These are phyloP conservation scores for Archegozetes longisetosus DNA, from an alignment of 1,140 invertebrate species.

Conservation along the genomic window DNA sequence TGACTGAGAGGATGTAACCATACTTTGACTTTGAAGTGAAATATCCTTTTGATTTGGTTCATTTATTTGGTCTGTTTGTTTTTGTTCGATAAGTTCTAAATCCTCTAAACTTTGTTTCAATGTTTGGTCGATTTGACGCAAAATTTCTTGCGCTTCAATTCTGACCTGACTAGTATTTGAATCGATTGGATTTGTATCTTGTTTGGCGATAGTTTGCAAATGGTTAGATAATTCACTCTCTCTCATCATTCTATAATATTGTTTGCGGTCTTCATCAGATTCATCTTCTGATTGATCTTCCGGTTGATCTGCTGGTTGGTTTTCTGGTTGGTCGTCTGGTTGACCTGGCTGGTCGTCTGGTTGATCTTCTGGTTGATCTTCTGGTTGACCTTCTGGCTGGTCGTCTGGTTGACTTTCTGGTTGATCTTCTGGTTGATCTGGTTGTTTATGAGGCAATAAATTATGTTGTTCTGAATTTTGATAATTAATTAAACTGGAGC, in stretches of 20 bases:
- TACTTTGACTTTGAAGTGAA: too few species aligned
- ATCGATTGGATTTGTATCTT: background rate
- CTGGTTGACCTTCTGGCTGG: too few species aligned
- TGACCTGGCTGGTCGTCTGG: background rate
- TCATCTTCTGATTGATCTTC: constrained; percentile 24
- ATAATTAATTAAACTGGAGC: too few species aligned
- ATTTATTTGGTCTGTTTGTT: background rate
- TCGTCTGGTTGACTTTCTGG: too few species aligned
- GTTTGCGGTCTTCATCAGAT: background rate
- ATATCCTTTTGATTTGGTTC: too few species aligned
- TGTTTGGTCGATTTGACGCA: background rate
- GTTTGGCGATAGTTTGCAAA: background rate
- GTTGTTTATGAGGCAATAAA: too few species aligned
- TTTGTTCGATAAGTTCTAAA: background rate
- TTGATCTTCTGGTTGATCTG: too few species aligned
- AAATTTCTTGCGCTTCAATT: background rate
- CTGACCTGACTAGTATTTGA: background rate
- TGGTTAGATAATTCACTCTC: background rate
- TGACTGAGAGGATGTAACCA: too few species aligned
- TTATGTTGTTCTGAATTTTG: too few species aligned
- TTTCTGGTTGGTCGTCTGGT: background rate
- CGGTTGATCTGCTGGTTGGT: constrained; percentile 24
- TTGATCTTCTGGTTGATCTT: constrained; percentile 14
- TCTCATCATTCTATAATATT: background rate
- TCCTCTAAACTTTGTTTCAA: background rate